phyloP scores from a whole-genome alignment of 2,797 vertebrate genomes.

The Anisognathus igniventris region DNA sequence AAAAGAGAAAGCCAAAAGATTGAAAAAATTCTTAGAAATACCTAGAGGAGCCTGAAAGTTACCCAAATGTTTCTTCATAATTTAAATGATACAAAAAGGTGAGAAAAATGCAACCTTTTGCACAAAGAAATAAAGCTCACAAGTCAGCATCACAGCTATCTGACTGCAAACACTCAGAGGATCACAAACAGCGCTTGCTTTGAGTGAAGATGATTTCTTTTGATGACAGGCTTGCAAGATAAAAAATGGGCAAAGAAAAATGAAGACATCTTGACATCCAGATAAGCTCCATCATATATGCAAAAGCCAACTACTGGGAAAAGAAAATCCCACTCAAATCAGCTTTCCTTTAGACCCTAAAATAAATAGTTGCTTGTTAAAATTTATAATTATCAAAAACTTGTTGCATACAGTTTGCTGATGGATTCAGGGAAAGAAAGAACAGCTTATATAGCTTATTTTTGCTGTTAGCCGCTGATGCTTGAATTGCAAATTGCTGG shows the following conservation, averaged over 20 bases:
- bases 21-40: not conserved
- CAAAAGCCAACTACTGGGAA: not conserved
- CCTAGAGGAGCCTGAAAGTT: accelerated
- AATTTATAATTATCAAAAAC: not conserved
- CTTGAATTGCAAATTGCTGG: conserved; percentile 13
- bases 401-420: not conserved
- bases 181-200: not conserved
- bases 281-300: not conserved
- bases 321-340: not conserved
- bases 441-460: not conserved
- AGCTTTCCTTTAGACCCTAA: not conserved
- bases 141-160: not conserved
- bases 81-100: accelerated
- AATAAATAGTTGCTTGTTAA: not conserved
- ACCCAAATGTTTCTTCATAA: not conserved
- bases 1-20: not conserved
- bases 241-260: not conserved
- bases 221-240: not conserved
- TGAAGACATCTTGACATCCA: not conserved
- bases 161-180: not conserved
- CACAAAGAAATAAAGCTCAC: not conserved
- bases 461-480: not conserved
- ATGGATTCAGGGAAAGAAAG: not conserved
- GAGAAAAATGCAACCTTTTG: not conserved
- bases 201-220: not conserved